phyloP scores from a whole-genome alignment of 1,140 invertebrate genomes.

The Chlorops oryzae region DNA sequence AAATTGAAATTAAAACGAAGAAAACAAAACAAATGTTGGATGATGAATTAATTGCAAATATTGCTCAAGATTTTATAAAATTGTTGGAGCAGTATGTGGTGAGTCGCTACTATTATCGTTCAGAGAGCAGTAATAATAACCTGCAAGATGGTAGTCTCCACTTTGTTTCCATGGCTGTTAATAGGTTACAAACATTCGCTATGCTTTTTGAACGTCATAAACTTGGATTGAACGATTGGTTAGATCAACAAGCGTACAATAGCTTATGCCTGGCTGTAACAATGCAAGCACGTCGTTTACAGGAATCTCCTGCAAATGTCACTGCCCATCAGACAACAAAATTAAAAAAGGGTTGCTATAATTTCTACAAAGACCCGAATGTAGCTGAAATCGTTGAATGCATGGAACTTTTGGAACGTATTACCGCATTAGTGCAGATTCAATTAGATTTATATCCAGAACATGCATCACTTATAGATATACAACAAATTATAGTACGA shows the following conservation, averaged over 20 bases:
- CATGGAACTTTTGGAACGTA: conserved; percentile 58
- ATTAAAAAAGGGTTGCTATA: conserved; percentile 37
- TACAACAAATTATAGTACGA: conserved; percentile 64
- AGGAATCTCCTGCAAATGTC: conserved; percentile 21
- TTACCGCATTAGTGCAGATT: conserved; percentile 58
- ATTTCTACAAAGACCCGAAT: conserved; percentile 86
- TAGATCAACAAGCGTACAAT: conserved; percentile 33
- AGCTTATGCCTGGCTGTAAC: conserved; percentile 29
- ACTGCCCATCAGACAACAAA: conserved; percentile 13
- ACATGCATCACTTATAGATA: conserved; percentile 76
- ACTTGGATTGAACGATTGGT: conserved; percentile 19
- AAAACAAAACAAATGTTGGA: conserved; percentile 30
- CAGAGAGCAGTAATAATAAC: background rate
- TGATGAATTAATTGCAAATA: conserved; percentile 38
- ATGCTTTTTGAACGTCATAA: conserved; percentile 31
- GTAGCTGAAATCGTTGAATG: conserved; percentile 70
- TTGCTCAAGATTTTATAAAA: conserved; percentile 33
- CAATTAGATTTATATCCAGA: conserved; percentile 83
- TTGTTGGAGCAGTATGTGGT: conserved; percentile 30
- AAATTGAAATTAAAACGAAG: conserved; percentile 22
- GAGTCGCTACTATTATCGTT: conserved; percentile 20
- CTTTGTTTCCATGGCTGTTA: too few species aligned
- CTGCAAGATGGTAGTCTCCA: conserved; percentile 19
- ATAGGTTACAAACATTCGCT: conserved; percentile 33
- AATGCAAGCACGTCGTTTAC: conserved; percentile 29